These are phyloP conservation scores for Meda fulgida DNA, from an alignment of 2,797 vertebrate species.

Conservation along the genomic window DNA sequence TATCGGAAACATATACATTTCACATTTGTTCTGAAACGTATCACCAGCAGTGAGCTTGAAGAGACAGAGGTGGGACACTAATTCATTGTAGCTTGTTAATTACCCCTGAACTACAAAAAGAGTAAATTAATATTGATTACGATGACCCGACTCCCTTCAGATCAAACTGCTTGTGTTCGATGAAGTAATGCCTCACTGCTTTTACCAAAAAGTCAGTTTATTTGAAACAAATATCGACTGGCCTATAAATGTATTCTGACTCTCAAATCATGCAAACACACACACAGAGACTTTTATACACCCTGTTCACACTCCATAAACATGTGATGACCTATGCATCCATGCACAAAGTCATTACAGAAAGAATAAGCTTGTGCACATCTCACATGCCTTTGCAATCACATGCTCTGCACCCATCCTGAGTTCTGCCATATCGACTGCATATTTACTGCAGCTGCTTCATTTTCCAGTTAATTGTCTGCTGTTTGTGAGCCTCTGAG, in stretches of 20 bases:
- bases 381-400: conserved; percentile 26
- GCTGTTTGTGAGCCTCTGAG: conserved; percentile 32
- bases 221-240: conserved; percentile 36
- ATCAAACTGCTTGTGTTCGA: conserved; percentile 32
- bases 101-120: conserved; percentile 52
- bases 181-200: conserved; percentile 43
- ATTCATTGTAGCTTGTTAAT: conserved; percentile 59
- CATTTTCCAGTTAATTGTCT: conserved; percentile 50
- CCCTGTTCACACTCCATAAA: background rate
- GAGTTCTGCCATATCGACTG: conserved; percentile 30
- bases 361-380: background rate
- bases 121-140: conserved; percentile 61
- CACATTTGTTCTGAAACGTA: background rate
- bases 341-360: conserved; percentile 22
- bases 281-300: background rate
- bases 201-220: conserved; percentile 41
- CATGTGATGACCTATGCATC: background rate
- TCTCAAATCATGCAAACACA: conserved; percentile 23
- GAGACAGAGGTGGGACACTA: conserved; percentile 36
- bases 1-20: background rate
- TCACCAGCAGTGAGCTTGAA: background rate
- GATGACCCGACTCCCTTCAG: conserved; percentile 32
- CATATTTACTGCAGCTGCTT: conserved; percentile 35
- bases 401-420: background rate
- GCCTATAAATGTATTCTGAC: background rate